A percentile compares a stretch with the other conserved stretches of the same genome.
These are phyloP conservation scores for Oreochromis niloticus DNA, from an alignment of 2,113 vertebrate species.

Conservation along the genomic window DNA sequence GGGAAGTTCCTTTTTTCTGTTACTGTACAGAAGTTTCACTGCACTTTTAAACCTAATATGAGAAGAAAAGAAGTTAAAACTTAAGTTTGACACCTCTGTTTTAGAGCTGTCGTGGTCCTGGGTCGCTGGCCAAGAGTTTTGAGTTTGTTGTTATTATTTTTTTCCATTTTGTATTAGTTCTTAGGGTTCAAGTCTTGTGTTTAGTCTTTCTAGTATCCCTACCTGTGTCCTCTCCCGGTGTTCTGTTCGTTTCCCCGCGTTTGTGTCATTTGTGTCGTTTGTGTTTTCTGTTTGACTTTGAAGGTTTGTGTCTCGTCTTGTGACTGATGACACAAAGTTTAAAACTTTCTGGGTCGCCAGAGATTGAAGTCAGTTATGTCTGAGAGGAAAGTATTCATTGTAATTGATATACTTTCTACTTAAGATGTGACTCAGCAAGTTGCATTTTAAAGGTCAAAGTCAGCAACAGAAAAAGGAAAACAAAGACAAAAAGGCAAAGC, in stretches of 20 bases:
- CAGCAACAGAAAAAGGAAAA: too few relatives aligned
- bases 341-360: background rate
- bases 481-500: too few relatives aligned
- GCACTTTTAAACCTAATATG: background rate
- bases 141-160: background rate
- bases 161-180: background rate
- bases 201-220: background rate
- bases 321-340: background rate
- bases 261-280: background rate
- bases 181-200: rapidly evolving
- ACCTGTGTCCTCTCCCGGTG: rapidly evolving
- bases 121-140: background rate
- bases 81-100: rapidly evolving
- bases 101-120: background rate
- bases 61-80: background rate
- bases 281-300: background rate
- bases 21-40: background rate
- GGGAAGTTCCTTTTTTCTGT: background rate
- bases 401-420: too few relatives aligned
- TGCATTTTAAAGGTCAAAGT: too few relatives aligned
- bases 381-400: too few relatives aligned
- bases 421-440: too few relatives aligned
- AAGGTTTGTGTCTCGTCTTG: background rate
- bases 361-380: background rate
- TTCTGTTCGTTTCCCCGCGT: rapidly evolving